Evolutionary conservation across 2,888 invertebrate genomes (phyloP), one percentile per base, ranked within the genome.

Genomic region (Acrocera orbiculus): DNA sequence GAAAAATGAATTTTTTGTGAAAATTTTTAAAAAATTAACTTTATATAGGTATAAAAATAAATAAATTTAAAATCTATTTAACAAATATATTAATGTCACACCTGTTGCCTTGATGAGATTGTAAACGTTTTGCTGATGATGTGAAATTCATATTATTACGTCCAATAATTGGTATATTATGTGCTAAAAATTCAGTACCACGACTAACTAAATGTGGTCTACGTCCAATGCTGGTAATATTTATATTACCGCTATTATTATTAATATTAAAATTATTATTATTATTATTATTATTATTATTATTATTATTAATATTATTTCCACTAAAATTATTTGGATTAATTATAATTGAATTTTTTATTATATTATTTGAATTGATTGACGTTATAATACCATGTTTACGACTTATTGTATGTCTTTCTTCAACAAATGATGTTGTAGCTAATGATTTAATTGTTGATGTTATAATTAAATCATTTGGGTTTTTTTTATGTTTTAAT

Each of bases 151-250:
- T 30, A 40, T 30, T 34, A 40, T 23, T 17, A 15, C 17, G 28
- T 13, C 34, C 29, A 10, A 36, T 16, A 11, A 37, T 25, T 9
- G 38, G 36, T 30, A 40, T 32, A 28, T 41, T 41, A 22, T 40
- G 41, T 15, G 42, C 39, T 25, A 42, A 27, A 41, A 44, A 44
- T 37, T 44, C 44, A 11, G 37, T 30, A 17, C 42, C 42, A 26
- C 42, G 40, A 16, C 42, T 44, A 9, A 44, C 44, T 25, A 40
- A 32, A 34, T 41, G 41, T 17, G 36, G 33, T 16, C 42, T 39
- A 26, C 42, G 34, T 14, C 36, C 39, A 17, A 27, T 32, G 10
- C 7, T 13, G 5, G 17, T n/a, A n/a, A n/a, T n/a, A n/a, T n/a
- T n/a, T n/a, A n/a, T n/a, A n/a, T n/a, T 3, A 5, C 5, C 6